Evolutionary conservation across 2,888 invertebrate genomes (phyloP).

Genomic region (Diarsia mendica): DNA sequence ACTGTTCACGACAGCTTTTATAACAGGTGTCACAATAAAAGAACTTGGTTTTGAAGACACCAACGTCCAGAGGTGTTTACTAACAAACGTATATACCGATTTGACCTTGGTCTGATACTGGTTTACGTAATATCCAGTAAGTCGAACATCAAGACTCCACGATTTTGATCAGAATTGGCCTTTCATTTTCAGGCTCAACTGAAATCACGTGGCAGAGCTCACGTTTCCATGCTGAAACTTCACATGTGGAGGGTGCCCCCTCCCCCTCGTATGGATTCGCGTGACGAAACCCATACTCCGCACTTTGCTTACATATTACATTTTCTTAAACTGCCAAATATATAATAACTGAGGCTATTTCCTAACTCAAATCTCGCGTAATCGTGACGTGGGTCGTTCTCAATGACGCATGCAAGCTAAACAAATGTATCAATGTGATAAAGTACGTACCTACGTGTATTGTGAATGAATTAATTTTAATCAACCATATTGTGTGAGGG

Average conservation of each 20-base stretch:
- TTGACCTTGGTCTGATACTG: neutral
- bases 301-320: too few relatives aligned
- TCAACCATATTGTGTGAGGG: constrained; percentile 26
- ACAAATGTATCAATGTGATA: constrained; percentile 22
- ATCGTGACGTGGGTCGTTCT: constrained; percentile 43
- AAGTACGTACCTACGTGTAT: constrained; percentile 13
- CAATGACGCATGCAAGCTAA: constrained; percentile 53
- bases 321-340: neutral
- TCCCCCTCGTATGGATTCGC: neutral
- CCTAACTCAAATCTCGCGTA: constrained; percentile 28
- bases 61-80: neutral
- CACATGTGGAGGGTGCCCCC: neutral
- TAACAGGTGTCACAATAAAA: neutral
- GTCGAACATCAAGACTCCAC: neutral
- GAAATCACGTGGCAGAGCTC: constrained; percentile 17
- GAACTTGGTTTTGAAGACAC: neutral
- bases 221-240: constrained; percentile 3
- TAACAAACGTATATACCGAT: neutral
- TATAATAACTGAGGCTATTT: constrained; percentile 38
- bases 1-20: neutral
- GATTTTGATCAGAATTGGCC: neutral
- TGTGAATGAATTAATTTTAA: constrained; percentile 45
- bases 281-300: constrained; percentile 17
- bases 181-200: constrained; percentile 22
- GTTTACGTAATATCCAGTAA: neutral